Percentiles rank a stretch among this genome's conserved stretches.
Conservation (phyloP, 2,888 invertebrate species). For the Ectobius pallidus region DNA sequence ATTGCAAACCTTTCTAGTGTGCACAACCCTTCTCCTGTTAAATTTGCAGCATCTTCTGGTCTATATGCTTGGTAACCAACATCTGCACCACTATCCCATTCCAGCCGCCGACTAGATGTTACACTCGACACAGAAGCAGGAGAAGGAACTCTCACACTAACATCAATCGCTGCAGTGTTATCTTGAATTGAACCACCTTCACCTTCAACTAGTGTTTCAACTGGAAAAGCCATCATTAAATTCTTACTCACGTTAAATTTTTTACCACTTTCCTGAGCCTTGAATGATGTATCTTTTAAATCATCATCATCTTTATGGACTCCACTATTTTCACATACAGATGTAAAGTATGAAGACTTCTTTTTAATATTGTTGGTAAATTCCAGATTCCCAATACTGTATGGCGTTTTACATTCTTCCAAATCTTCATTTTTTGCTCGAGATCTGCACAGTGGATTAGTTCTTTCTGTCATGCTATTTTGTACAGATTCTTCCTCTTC, state of each 20-base stretch:
- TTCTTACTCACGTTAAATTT: too few relatives aligned
- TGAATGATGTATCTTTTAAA: neutral
- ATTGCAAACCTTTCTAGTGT: constrained; percentile 68
- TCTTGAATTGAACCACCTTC: neutral
- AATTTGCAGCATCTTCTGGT: constrained; percentile 6
- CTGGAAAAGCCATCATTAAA: too few relatives aligned
- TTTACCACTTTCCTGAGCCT: neutral
- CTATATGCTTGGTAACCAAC: constrained; percentile 67
- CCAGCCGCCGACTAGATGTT: constrained; percentile 74
- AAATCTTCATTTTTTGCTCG: too few relatives aligned
- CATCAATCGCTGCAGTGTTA: neutral
- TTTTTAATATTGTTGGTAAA: too few relatives aligned
- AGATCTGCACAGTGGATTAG: too few relatives aligned
- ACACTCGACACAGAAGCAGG: constrained; percentile 76
- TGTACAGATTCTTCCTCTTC: neutral
- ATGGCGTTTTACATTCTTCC: too few relatives aligned
- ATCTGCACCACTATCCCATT: constrained; percentile 89
- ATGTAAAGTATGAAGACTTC: too few relatives aligned
- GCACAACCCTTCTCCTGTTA: constrained; percentile 53
- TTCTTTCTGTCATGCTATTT: too few relatives aligned
- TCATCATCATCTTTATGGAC: neutral
- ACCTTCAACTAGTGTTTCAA: neutral
- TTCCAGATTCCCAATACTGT: too few relatives aligned
- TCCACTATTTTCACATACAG: too few relatives aligned
- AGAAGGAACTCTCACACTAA: constrained; percentile 50